A percentile compares a stretch with the other conserved stretches of the same genome.
phyloP scores from a whole-genome alignment of 2,888 invertebrate genomes.

The Polyommatus iphigenia region DNA sequence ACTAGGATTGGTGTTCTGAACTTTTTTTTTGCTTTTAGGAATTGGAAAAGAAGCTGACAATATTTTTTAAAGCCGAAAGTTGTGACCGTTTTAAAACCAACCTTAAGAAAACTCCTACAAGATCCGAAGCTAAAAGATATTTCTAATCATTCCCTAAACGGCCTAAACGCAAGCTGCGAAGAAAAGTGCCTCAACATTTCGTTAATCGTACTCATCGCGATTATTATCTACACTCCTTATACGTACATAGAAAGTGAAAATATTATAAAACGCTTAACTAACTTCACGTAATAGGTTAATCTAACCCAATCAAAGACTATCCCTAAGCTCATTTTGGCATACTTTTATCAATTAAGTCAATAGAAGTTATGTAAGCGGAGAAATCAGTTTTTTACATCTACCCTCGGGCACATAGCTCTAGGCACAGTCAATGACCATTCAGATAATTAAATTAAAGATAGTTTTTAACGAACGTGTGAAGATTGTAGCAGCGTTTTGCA shows the following conservation, averaged over 20 bases:
- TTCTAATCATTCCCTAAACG: no score
- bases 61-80: no score
- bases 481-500: neutral
- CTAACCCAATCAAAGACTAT: conserved; percentile 27
- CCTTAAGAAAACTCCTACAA: no score
- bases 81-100: no score
- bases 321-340: conserved; percentile 34
- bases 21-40: no score
- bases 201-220: neutral
- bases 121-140: no score
- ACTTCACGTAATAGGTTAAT: conserved; percentile 26
- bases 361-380: conserved; percentile 65
- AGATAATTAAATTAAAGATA: conserved; percentile 19
- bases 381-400: conserved; percentile 65
- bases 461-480: conserved; percentile 20
- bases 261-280: conserved; percentile 29
- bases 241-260: conserved; percentile 38
- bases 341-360: conserved; percentile 6
- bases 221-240: conserved; percentile 44
- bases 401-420: conserved; percentile 62
- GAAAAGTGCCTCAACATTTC: neutral
- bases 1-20: no score
- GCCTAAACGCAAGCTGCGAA: neutral
- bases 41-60: no score
- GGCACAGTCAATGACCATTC: conserved; percentile 63